phyloP scores from a whole-genome alignment of 2,888 invertebrate species.

The Agrochola litura region DNA sequence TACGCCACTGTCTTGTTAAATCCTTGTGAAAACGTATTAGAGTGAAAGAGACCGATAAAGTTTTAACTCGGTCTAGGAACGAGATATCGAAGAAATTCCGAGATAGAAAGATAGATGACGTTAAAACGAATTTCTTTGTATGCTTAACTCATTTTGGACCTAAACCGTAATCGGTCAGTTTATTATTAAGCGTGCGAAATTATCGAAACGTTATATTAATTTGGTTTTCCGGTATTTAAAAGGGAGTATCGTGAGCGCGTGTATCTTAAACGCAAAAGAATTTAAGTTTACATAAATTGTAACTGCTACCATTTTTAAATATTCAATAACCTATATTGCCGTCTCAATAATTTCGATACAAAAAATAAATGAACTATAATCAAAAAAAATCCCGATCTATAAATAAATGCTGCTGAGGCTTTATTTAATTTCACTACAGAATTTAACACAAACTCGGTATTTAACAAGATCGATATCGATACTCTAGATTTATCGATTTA shows the following conservation, averaged over 20 bases:
- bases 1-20: no score
- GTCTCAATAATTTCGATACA: constrained; percentile 57
- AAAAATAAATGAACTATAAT: constrained; percentile 41
- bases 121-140: no score
- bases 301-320: constrained; percentile 53
- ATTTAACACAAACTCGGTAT: constrained; percentile 32
- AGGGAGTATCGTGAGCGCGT: neutral
- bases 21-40: no score
- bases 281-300: constrained; percentile 28
- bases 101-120: no score
- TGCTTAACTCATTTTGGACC: no score
- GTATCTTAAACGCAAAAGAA: neutral
- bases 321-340: constrained; percentile 56
- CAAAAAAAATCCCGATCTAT: constrained; percentile 37
- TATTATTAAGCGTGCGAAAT: no score
- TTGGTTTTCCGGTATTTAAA: neutral
- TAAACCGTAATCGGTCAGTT: no score
- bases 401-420: constrained; percentile 58
- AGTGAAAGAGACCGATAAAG: no score
- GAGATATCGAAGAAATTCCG: no score
- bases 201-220: neutral
- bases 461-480: constrained; percentile 20
- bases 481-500: constrained; percentile 25
- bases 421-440: constrained; percentile 37
- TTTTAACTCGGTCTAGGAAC: no score